Conservation (phyloP, 2,113 vertebrate genomes). For the Pteruthius melanotis region DNA sequence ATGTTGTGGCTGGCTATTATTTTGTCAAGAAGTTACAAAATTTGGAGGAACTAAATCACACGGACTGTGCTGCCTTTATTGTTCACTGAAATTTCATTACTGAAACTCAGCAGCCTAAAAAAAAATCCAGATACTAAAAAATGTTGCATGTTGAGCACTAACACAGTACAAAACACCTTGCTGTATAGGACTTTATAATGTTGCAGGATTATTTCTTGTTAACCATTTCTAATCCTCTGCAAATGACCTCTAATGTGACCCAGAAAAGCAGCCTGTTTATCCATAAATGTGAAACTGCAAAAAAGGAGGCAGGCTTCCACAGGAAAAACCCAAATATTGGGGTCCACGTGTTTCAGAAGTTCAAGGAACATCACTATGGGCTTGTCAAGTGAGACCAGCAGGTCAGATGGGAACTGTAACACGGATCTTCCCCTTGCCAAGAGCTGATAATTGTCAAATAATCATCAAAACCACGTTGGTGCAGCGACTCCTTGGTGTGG, state of each 20-base stretch:
- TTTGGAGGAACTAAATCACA: background rate
- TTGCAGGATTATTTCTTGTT: background rate
- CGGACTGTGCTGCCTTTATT: fast-evolving
- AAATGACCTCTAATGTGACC: fast-evolving
- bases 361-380: background rate
- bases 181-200: background rate
- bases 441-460: too few species aligned
- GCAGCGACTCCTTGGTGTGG: background rate
- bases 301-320: background rate
- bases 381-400: background rate
- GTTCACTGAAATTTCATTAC: background rate
- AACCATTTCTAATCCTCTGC: background rate
- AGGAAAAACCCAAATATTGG: fast-evolving
- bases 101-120: background rate
- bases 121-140: background rate
- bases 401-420: fast-evolving
- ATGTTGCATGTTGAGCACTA: background rate
- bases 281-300: background rate
- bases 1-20: conserved; percentile 13
- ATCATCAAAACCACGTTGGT: fast-evolving
- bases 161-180: background rate
- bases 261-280: background rate
- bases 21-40: background rate
- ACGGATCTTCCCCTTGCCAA: background rate
- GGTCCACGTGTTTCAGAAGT: background rate